phyloP scores from a whole-genome alignment of 2,888 invertebrate genomes.

The Empis livida region DNA sequence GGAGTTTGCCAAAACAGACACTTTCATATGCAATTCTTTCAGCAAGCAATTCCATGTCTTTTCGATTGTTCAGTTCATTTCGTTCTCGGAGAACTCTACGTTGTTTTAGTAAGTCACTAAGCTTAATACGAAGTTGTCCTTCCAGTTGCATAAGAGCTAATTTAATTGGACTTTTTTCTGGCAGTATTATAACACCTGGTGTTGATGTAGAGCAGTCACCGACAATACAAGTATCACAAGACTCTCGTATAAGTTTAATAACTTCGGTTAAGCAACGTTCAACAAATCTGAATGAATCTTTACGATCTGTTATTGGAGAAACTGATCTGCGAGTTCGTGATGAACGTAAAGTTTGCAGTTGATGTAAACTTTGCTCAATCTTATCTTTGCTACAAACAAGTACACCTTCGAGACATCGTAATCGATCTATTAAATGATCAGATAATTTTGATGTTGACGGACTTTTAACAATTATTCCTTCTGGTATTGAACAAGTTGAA shows the following conservation, averaged over 20 bases:
- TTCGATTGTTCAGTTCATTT: constrained; percentile 53
- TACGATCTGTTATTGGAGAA: constrained; percentile 51
- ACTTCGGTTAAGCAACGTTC: constrained; percentile 52
- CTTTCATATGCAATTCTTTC: constrained; percentile 73
- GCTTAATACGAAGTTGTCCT: constrained; percentile 52
- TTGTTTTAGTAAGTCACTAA: constrained; percentile 53
- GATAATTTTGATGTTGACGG: constrained; percentile 35
- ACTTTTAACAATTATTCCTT: constrained; percentile 23
- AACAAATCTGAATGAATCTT: constrained; percentile 47
- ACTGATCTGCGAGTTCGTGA: constrained; percentile 49
- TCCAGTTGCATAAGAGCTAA: constrained; percentile 51
- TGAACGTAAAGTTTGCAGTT: constrained; percentile 47
- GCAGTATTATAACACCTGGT: constrained; percentile 37
- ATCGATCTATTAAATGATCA: constrained; percentile 44
- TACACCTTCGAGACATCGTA: constrained; percentile 48
- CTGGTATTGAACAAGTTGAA: constrained; percentile 10
- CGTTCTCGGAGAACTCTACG: constrained; percentile 51
- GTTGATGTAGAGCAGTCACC: constrained; percentile 11
- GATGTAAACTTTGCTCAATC: constrained; percentile 52
- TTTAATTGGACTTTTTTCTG: constrained; percentile 40
- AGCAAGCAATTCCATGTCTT: constrained; percentile 57
- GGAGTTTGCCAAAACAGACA: constrained; percentile 53
- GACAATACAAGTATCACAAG: constrained; percentile 45
- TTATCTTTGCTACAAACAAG: constrained; percentile 52
- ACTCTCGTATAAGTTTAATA: constrained; percentile 46